Conservation (phyloP, 1,140 invertebrate species). For the Arctopsyche grandis region DNA sequence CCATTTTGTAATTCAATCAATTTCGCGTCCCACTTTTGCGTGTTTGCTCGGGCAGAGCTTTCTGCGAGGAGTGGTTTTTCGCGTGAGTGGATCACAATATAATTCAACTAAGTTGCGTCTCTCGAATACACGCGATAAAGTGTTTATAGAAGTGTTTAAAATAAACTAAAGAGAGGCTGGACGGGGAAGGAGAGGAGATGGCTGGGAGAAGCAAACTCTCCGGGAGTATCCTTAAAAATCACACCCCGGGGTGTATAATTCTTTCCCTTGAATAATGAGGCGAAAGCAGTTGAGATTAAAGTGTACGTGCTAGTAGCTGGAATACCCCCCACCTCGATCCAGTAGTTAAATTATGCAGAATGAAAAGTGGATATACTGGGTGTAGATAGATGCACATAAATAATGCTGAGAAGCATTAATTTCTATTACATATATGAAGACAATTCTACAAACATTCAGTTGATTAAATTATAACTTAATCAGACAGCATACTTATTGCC, state of each 20-base stretch:
- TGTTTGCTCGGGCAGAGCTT: not conserved
- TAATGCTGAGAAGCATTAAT: too few relatives aligned
- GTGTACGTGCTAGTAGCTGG: too few relatives aligned
- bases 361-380: too few relatives aligned
- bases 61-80: conserved; percentile 21
- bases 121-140: conserved; percentile 38
- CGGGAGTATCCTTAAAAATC: conserved; percentile 50
- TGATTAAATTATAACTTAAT: too few relatives aligned
- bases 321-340: too few relatives aligned
- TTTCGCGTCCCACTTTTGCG: conserved; percentile 42
- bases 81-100: conserved; percentile 26
- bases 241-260: conserved; percentile 19
- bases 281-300: conserved; percentile 4
- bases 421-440: too few relatives aligned
- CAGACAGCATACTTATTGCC: too few relatives aligned
- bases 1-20: conserved; percentile 51
- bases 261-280: conserved; percentile 12
- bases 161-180: conserved; percentile 42
- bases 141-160: conserved; percentile 44
- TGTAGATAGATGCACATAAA: too few relatives aligned
- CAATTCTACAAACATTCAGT: too few relatives aligned
- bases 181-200: too few relatives aligned
- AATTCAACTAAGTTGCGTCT: conserved; percentile 33
- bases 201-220: conserved; percentile 21
- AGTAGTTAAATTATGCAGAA: too few relatives aligned